Evolutionary conservation across 2,888 invertebrate species (phyloP).

Genomic region (Lymantria dispar): DNA sequence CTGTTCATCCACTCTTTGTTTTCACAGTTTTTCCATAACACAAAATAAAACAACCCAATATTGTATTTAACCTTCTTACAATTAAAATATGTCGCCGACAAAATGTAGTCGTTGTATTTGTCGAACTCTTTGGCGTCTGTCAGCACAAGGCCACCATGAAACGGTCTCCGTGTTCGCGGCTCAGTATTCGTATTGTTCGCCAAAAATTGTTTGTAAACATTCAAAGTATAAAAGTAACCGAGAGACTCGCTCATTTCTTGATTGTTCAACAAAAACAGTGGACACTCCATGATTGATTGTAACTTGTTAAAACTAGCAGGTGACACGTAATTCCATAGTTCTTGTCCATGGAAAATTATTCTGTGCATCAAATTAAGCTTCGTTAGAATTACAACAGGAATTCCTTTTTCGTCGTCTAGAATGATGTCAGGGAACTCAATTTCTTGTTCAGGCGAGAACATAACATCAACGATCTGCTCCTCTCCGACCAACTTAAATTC

Average conservation of each 20-base stretch:
- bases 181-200: not conserved
- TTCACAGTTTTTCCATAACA: constrained; percentile 2
- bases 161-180: constrained; percentile 3
- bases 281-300: not conserved
- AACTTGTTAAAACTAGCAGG: not conserved
- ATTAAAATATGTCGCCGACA: constrained; percentile 2
- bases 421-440: too few relatives aligned
- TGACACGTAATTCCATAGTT: not conserved
- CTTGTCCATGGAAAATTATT: not conserved
- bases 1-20: constrained; percentile 3
- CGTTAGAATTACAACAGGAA: too few relatives aligned
- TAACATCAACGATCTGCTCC: not conserved
- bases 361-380: too few relatives aligned
- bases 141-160: constrained; percentile 3
- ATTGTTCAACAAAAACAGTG: not conserved
- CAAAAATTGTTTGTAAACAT: constrained; percentile 1
- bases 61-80: not conserved
- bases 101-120: constrained; percentile 4
- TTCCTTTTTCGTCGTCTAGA: too few relatives aligned
- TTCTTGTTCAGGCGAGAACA: not conserved
- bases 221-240: constrained; percentile 4
- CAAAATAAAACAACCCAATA: constrained; percentile 3
- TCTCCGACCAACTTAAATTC: not conserved
- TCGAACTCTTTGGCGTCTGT: constrained; percentile 2
- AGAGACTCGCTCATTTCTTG: not conserved